phyloP scores from a whole-genome alignment of 2,113 vertebrate species.

The Nibea coibor region DNA sequence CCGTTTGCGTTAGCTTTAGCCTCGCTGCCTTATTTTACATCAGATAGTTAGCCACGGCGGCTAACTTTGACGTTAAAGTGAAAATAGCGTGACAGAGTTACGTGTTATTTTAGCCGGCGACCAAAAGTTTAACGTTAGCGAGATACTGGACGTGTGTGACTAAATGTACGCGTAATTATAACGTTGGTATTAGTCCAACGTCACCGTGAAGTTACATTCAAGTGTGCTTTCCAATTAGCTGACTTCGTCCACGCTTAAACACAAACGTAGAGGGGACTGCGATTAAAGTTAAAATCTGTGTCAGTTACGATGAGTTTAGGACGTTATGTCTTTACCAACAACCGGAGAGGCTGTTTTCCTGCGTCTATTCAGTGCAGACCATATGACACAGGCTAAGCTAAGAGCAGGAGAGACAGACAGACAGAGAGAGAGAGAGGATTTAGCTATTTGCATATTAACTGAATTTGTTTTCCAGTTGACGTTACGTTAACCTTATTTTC shows the following conservation, averaged over 20 bases:
- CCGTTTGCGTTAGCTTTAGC: conserved; percentile 31
- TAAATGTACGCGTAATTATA: neutral
- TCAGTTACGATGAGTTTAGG: conserved; percentile 38
- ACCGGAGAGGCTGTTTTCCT: conserved; percentile 10
- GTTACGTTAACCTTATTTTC: conserved; percentile 39
- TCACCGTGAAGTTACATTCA: conserved; percentile 20
- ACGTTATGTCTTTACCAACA: conserved; percentile 9
- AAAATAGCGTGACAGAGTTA: conserved; percentile 10
- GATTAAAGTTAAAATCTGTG: conserved; percentile 50
- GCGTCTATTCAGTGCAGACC: neutral
- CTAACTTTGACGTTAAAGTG: conserved; percentile 19
- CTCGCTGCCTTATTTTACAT: conserved; percentile 1
- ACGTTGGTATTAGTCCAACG: neutral
- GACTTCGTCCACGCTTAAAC: conserved; percentile 51
- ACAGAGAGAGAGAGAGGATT: neutral
- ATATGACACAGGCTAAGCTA: neutral
- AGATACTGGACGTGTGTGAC: neutral
- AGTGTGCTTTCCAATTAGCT: conserved; percentile 22
- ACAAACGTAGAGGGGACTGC: neutral
- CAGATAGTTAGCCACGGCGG: conserved; percentile 16
- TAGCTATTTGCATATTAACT: conserved; percentile 43
- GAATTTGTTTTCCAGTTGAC: conserved; percentile 21
- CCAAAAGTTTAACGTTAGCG: neutral
- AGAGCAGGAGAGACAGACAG: too few relatives aligned
- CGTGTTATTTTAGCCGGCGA: neutral